A percentile compares a stretch with the other conserved stretches of the same genome.
These are phyloP conservation scores for Drosophila suboccidentalis DNA, from an alignment of 2,888 invertebrate genomes.

Conservation along the genomic window DNA sequence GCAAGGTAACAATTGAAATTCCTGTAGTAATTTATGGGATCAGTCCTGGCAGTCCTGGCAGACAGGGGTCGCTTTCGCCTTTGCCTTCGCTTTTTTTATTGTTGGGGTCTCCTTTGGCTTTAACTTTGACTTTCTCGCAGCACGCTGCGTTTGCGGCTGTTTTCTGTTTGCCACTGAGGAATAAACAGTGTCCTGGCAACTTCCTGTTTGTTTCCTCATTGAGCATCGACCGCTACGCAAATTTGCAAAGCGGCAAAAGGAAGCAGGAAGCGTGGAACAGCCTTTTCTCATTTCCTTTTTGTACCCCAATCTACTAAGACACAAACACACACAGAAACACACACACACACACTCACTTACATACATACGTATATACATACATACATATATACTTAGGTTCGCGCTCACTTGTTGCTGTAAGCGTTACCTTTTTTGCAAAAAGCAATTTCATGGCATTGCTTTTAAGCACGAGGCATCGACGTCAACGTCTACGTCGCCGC, in stretches of 20 bases:
- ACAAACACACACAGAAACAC: conserved; percentile 7
- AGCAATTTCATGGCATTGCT: conserved; percentile 76
- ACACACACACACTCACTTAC: conserved; percentile 12
- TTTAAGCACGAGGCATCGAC: conserved; percentile 61
- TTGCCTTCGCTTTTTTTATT: no score
- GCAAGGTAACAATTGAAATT: conserved; percentile 71
- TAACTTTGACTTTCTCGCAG: conserved; percentile 23
- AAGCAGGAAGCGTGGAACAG: conserved; percentile 71
- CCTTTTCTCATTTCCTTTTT: conserved; percentile 79
- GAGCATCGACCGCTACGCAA: conserved; percentile 50
- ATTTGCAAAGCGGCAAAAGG: conserved; percentile 67
- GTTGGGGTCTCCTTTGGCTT: conserved; percentile 15
- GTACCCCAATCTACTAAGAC: conserved; percentile 9
- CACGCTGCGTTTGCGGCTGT: conserved; percentile 46
- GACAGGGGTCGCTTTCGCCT: neutral
- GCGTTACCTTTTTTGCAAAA: conserved; percentile 65
- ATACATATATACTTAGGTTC: conserved; percentile 15
- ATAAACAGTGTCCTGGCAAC: conserved; percentile 71
- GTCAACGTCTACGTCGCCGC: no score
- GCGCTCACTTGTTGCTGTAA: conserved; percentile 71
- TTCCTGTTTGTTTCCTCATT: conserved; percentile 73
- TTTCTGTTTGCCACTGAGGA: conserved; percentile 48
- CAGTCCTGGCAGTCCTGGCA: neutral
- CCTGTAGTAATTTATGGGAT: conserved; percentile 69
- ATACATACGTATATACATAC: conserved; percentile 16